These are phyloP conservation scores for Anadara kagoshimensis DNA, from an alignment of 1,140 invertebrate species.

Conservation along the genomic window DNA sequence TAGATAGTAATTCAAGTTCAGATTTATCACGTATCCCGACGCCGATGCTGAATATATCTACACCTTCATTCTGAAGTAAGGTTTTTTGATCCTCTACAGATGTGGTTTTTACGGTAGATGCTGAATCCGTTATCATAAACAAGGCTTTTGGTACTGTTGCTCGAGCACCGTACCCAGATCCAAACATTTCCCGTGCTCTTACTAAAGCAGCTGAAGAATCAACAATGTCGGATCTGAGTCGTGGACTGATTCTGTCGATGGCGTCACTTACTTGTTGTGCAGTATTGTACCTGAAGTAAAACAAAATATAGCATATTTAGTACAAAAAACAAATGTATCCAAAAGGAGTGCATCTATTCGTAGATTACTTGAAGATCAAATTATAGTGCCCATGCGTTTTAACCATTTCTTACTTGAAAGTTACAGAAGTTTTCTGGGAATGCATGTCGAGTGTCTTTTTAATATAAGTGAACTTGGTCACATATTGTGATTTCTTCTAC, in stretches of 20 bases:
- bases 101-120: conserved; percentile 42
- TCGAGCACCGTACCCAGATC: conserved; percentile 42
- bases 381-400: too few relatives aligned
- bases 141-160: conserved; percentile 52
- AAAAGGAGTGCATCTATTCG: too few relatives aligned
- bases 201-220: conserved; percentile 42
- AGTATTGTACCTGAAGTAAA: conserved; percentile 9
- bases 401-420: too few relatives aligned
- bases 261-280: conserved; percentile 1
- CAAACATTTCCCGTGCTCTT: conserved; percentile 46
- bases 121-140: conserved; percentile 60
- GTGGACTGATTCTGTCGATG: conserved; percentile 11
- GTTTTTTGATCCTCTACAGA: conserved; percentile 21
- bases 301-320: too few relatives aligned
- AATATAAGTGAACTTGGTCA: too few relatives aligned
- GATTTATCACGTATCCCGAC: conserved; percentile 44
- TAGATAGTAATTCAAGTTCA: conserved; percentile 45
- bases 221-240: conserved; percentile 9
- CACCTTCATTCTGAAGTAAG: not conserved
- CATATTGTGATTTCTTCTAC: too few relatives aligned
- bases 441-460: too few relatives aligned
- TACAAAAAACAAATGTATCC: too few relatives aligned
- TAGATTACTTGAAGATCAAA: too few relatives aligned
- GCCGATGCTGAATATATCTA: conserved; percentile 44
- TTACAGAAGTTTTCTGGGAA: too few relatives aligned